phyloP scores from a whole-genome alignment of 2,888 invertebrate species.

The Zele albiditarsus region DNA sequence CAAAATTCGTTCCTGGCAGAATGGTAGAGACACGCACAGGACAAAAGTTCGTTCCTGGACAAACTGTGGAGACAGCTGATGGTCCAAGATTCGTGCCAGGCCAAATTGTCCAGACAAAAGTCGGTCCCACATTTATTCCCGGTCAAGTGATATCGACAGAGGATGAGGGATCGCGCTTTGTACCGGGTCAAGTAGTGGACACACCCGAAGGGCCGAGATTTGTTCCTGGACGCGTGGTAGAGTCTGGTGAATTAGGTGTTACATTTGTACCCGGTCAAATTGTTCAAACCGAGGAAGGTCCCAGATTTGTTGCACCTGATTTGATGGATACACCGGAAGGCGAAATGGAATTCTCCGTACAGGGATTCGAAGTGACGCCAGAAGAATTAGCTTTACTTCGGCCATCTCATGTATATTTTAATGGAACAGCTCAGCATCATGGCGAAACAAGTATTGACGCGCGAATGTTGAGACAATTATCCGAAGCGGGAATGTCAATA shows the following conservation, averaged over 20 bases:
- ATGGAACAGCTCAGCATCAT: conserved; percentile 65
- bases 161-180: conserved; percentile 75
- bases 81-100: conserved; percentile 86
- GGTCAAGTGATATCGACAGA: conserved; percentile 83
- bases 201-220: conserved; percentile 81
- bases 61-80: conserved; percentile 82
- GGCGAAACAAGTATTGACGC: conserved; percentile 80
- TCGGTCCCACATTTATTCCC: conserved; percentile 85
- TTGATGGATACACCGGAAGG: conserved; percentile 80
- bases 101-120: conserved; percentile 83
- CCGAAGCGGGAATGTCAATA: conserved; percentile 81
- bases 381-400: conserved; percentile 73
- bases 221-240: conserved; percentile 74
- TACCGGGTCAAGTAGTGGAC: conserved; percentile 82
- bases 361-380: conserved; percentile 78
- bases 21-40: conserved; percentile 81
- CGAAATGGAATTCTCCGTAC: conserved; percentile 80
- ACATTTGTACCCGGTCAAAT: conserved; percentile 75
- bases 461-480: conserved; percentile 79
- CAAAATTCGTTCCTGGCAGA: conserved; percentile 86
- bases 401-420: conserved; percentile 67
- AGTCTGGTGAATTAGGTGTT: conserved; percentile 72
- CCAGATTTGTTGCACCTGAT: conserved; percentile 81
- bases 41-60: conserved; percentile 81
- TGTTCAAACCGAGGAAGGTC: conserved; percentile 74